Percentiles rank a stretch among this genome's conserved stretches.
phyloP scores from a whole-genome alignment of 2,113 vertebrate genomes.

The Falcunculus frontatus region DNA sequence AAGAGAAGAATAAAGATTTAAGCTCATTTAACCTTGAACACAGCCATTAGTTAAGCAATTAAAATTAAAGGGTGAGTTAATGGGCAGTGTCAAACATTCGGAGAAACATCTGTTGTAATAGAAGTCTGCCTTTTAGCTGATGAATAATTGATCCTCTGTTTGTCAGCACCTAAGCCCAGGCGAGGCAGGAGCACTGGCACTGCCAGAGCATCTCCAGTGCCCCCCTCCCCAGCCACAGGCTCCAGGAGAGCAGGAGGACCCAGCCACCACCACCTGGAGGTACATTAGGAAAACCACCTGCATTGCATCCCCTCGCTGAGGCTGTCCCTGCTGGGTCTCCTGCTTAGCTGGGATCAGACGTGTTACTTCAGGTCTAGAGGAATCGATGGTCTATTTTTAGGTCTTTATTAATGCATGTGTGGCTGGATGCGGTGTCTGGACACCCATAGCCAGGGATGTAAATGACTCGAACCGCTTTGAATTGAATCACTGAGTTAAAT shows the following conservation, averaged over 20 bases:
- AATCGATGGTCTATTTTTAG: constrained; percentile 6
- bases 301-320: rapidly evolving
- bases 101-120: constrained; percentile 70
- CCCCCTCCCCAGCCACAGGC: rapidly evolving
- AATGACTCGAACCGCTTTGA: background rate
- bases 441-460: background rate
- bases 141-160: constrained; percentile 63
- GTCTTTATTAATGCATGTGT: background rate
- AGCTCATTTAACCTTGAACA: constrained; percentile 68
- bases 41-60: constrained; percentile 69
- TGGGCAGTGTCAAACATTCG: constrained; percentile 68
- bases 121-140: constrained; percentile 62
- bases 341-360: background rate
- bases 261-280: background rate
- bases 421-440: background rate
- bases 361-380: background rate
- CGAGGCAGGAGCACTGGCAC: background rate
- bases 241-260: background rate
- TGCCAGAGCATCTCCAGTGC: background rate
- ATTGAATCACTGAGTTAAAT: constrained; percentile 21
- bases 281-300: background rate
- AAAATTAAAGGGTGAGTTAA: constrained; percentile 73
- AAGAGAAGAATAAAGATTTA: constrained; percentile 53
- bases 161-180: constrained; percentile 2
- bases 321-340: background rate